Evolutionary conservation across 2,113 vertebrate genomes (phyloP).

Genomic region (Elaphurus davidianus): DNA sequence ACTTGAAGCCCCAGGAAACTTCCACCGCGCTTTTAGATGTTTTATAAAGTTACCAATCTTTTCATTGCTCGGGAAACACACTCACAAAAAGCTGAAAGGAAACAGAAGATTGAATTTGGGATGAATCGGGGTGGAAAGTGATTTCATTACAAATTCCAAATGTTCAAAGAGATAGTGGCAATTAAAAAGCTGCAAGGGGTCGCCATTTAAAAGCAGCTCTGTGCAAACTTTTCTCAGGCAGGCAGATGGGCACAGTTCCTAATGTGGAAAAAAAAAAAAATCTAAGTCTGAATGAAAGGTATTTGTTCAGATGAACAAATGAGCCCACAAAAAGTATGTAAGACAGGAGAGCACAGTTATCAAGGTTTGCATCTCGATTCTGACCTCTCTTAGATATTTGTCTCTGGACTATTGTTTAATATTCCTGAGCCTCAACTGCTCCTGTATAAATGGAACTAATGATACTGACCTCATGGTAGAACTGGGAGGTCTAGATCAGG

Average conservation of each 20-base stretch:
- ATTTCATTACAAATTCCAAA: slow-evolving; percentile 82
- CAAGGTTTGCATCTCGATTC: not conserved
- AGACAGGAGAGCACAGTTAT: not conserved
- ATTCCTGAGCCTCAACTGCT: not conserved
- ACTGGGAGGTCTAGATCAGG: not conserved
- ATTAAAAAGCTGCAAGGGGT: slow-evolving; percentile 50
- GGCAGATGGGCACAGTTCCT: not conserved
- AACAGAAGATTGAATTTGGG: slow-evolving; percentile 87
- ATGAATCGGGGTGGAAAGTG: slow-evolving; percentile 78
- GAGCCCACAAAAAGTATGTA: not conserved
- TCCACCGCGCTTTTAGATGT: slow-evolving; percentile 90
- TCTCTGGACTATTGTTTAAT: not conserved
- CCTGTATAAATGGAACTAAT: not conserved
- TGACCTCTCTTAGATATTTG: not conserved
- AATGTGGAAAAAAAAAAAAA: not conserved
- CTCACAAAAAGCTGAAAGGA: slow-evolving; percentile 80
- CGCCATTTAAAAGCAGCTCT: slow-evolving; percentile 57
- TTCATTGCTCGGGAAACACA: slow-evolving; percentile 79
- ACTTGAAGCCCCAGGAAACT: slow-evolving; percentile 89
- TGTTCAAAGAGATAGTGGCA: slow-evolving; percentile 82
- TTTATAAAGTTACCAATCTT: slow-evolving; percentile 90
- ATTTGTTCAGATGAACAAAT: not conserved
- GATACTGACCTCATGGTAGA: not conserved
- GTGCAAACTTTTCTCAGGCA: slow-evolving; percentile 40
- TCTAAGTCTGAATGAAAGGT: not conserved